Conservation (phyloP, 2,888 invertebrate genomes). For the Epinotia ramella region DNA sequence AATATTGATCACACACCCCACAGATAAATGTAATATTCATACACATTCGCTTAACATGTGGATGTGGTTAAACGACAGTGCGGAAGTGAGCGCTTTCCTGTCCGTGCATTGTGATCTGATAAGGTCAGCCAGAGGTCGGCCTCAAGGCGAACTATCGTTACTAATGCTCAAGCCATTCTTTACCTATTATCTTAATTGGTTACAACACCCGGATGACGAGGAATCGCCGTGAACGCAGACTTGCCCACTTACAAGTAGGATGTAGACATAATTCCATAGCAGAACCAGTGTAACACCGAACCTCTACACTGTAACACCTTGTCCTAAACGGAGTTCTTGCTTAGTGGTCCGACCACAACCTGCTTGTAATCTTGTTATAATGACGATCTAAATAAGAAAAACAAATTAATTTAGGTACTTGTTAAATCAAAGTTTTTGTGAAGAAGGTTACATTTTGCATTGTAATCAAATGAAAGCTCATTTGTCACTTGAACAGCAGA, state of each 20-base stretch:
- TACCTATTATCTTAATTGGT: conserved; percentile 40
- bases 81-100: conserved; percentile 44
- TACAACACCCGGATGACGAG: conserved; percentile 40
- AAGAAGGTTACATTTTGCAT: conserved; percentile 14
- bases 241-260: conserved; percentile 12
- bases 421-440: conserved; percentile 14
- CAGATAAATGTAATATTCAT: conserved; percentile 15
- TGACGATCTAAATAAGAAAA: conserved; percentile 2
- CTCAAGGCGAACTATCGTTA: conserved; percentile 44
- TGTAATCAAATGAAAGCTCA: conserved; percentile 25
- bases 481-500: conserved; percentile 30
- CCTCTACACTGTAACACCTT: not conserved
- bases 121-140: conserved; percentile 44
- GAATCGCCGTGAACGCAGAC: conserved; percentile 17
- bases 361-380: conserved; percentile 2
- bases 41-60: conserved; percentile 2
- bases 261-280: not conserved
- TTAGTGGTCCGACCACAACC: not conserved
- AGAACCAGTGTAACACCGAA: not conserved
- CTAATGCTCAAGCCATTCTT: conserved; percentile 41
- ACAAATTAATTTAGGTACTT: conserved; percentile 10
- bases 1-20: not conserved
- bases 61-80: conserved; percentile 16
- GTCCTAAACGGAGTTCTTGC: not conserved
- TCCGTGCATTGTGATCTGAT: conserved; percentile 43